Evolutionary conservation across 92 coral and sea anemone genomes (phyloP).

Genomic region (Umimayanthus chanpuru): DNA sequence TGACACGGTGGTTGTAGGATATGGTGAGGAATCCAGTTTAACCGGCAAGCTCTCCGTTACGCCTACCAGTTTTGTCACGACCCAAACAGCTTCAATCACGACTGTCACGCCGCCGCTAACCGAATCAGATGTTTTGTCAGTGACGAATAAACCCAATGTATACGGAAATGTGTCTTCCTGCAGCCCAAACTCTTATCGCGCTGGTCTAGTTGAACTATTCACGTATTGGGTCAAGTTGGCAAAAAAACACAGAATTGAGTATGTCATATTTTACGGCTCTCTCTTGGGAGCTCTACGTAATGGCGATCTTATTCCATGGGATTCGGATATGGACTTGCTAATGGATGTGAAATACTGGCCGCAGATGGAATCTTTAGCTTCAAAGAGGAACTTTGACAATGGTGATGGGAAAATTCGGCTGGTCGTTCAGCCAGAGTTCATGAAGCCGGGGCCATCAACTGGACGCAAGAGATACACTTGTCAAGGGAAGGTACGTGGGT

Average conservation of each 20-base stretch:
- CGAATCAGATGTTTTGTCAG: not conserved
- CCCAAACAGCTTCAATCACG: not conserved
- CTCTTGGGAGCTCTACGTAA: slow-evolving; percentile 79
- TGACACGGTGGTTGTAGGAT: not conserved
- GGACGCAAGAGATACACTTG: slow-evolving; percentile 75
- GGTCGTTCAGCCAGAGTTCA: slow-evolving; percentile 83
- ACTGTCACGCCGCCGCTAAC: not conserved
- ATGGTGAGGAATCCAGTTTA: not conserved
- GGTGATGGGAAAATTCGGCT: slow-evolving; percentile 71
- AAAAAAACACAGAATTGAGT: slow-evolving; percentile 65
- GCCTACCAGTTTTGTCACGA: not conserved
- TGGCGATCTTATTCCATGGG: slow-evolving; percentile 86
- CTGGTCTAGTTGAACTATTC: slow-evolving; percentile 56
- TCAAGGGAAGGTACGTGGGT: slow-evolving; percentile 66
- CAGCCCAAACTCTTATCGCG: slow-evolving; percentile 5
- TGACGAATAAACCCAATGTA: not conserved
- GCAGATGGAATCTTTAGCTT: slow-evolving; percentile 54
- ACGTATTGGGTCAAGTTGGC: slow-evolving; percentile 69
- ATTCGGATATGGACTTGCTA: slow-evolving; percentile 78
- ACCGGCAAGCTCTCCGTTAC: not conserved
- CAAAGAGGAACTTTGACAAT: slow-evolving; percentile 53
- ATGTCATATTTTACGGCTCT: slow-evolving; percentile 75
- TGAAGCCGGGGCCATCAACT: slow-evolving; percentile 47
- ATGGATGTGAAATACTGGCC: slow-evolving; percentile 63
- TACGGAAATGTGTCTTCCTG: slow-evolving; percentile 36